Conservation (phyloP, 2,797 vertebrate species). For the Leptoclinus maculatus region DNA sequence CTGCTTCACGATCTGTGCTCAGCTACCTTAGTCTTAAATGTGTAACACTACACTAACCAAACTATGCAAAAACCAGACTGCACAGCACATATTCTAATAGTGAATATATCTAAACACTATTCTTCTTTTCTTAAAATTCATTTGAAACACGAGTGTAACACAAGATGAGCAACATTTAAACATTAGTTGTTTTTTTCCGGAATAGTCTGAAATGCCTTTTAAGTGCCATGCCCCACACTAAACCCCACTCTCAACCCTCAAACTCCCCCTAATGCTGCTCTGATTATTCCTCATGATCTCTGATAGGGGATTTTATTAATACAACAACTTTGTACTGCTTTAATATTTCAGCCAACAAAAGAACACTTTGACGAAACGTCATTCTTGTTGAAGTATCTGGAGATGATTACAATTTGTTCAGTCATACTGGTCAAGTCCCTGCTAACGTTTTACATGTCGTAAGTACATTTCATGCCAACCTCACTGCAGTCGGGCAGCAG, state of each 20-base stretch:
- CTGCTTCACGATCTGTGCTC: slow-evolving; percentile 49
- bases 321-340: slow-evolving; percentile 48
- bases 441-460: slow-evolving; percentile 58
- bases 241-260: slow-evolving; percentile 57
- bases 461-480: slow-evolving; percentile 65
- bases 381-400: slow-evolving; percentile 58
- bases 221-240: slow-evolving; percentile 70
- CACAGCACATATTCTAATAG: slow-evolving; percentile 86
- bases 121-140: slow-evolving; percentile 74
- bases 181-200: slow-evolving; percentile 57
- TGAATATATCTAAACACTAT: slow-evolving; percentile 86
- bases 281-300: slow-evolving; percentile 39
- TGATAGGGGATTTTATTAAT: slow-evolving; percentile 52
- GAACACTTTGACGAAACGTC: slow-evolving; percentile 46
- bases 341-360: slow-evolving; percentile 46
- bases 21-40: slow-evolving; percentile 69
- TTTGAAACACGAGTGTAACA: slow-evolving; percentile 76
- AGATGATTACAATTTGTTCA: slow-evolving; percentile 50
- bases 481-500: slow-evolving; percentile 48
- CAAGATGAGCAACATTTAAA: slow-evolving; percentile 83
- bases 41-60: slow-evolving; percentile 85
- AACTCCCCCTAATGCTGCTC: slow-evolving; percentile 53
- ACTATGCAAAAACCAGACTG: slow-evolving; percentile 89
- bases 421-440: slow-evolving; percentile 55
- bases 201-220: slow-evolving; percentile 69